Conservation (phyloP, 2,113 vertebrate genomes). For the Oxyura jamaicensis region DNA sequence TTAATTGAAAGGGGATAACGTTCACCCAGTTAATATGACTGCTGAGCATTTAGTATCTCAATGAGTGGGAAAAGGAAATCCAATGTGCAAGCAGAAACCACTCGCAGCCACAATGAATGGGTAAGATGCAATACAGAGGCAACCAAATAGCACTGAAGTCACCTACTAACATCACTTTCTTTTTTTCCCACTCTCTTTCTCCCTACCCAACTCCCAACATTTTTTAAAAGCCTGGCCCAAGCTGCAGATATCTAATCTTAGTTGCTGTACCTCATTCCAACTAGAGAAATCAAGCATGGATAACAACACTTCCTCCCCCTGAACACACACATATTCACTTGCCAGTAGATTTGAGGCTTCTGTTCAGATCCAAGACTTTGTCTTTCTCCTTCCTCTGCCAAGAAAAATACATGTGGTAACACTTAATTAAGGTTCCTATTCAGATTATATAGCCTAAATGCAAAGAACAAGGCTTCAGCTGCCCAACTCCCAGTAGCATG, state of each 20-base stretch:
- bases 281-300: conserved; percentile 15
- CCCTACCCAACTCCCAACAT: not conserved
- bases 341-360: conserved; percentile 39
- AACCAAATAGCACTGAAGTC: not conserved
- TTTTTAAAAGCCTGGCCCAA: not conserved
- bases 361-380: conserved; percentile 30
- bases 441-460: conserved; percentile 31
- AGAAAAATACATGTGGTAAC: conserved; percentile 49
- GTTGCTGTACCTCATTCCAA: not conserved
- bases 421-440: conserved; percentile 60
- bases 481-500: not conserved
- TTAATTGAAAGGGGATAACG: not conserved
- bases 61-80: not conserved
- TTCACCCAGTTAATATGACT: not conserved
- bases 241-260: conserved; percentile 28
- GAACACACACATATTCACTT: not conserved
- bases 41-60: not conserved
- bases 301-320: not conserved
- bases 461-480: conserved; percentile 19
- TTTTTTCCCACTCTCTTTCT: not conserved
- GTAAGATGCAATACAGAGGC: not conserved
- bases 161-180: not conserved
- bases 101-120: not conserved
- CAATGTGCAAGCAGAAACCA: not conserved
- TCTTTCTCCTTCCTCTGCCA: conserved; percentile 42